These are phyloP conservation scores for Xenopus tropicalis DNA, from an alignment of 2,113 vertebrate genomes.

Conservation along the genomic window UCB_Xtro_10.0 CM004446.2:16534501-16535000, in stretches of 20 bases:
- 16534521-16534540: slow-evolving; percentile 89
- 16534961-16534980: too few species aligned
- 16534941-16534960: background rate
- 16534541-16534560: slow-evolving; percentile 98
- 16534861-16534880: too few species aligned
- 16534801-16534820: background rate
- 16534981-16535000: too few species aligned
- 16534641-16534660: slow-evolving; percentile 84
- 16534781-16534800: background rate
- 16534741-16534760: background rate
- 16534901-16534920: too few species aligned
- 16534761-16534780: background rate
- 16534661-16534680: background rate
- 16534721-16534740: slow-evolving; percentile 6
- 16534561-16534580: slow-evolving; percentile 97
- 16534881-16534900: too few species aligned
- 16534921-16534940: background rate
- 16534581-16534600: slow-evolving; percentile 93
- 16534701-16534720: background rate
- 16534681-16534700: background rate
- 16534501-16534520: background rate
- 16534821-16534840: background rate
- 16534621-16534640: slow-evolving; percentile 98
- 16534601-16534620: slow-evolving; percentile 96
- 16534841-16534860: too few species aligned